Conservation (phyloP, 1,140 invertebrate genomes). For the Conus betulinus region DNA sequence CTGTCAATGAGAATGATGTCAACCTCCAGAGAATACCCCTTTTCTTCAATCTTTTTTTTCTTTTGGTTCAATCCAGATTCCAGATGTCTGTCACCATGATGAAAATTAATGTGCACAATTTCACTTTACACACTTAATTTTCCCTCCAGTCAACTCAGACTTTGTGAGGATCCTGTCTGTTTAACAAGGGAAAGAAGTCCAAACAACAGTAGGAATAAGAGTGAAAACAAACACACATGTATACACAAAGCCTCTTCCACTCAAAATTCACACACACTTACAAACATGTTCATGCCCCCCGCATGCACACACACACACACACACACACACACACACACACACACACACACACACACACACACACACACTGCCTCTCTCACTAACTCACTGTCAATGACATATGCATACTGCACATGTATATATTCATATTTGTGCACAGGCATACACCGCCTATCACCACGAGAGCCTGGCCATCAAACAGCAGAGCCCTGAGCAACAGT, state of each 20-base stretch:
- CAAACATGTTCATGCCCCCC: neutral
- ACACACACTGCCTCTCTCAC: slow-evolving; percentile 11
- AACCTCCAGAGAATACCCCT: no score
- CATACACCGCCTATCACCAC: neutral
- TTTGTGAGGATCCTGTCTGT: no score
- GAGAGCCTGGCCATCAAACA: neutral
- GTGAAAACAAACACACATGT: neutral
- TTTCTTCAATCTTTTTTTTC: no score
- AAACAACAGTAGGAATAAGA: no score
- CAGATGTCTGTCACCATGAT: no score
- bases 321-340: slow-evolving; percentile 22
- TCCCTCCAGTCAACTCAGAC: no score
- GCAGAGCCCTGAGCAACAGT: neutral
- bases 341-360: slow-evolving; percentile 12
- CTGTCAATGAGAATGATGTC: no score
- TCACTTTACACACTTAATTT: no score
- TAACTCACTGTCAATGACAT: neutral
- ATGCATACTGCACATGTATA: neutral
- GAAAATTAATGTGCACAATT: no score
- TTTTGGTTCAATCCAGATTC: no score
- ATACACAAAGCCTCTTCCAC: neutral
- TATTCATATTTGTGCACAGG: neutral
- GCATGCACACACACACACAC: slow-evolving; percentile 16
- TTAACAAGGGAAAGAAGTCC: no score
- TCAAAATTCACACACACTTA: neutral